Evolutionary conservation across 2,113 vertebrate genomes (phyloP), one percentile per base, ranked within the genome.

Genomic region (Micromys minutus): DNA sequence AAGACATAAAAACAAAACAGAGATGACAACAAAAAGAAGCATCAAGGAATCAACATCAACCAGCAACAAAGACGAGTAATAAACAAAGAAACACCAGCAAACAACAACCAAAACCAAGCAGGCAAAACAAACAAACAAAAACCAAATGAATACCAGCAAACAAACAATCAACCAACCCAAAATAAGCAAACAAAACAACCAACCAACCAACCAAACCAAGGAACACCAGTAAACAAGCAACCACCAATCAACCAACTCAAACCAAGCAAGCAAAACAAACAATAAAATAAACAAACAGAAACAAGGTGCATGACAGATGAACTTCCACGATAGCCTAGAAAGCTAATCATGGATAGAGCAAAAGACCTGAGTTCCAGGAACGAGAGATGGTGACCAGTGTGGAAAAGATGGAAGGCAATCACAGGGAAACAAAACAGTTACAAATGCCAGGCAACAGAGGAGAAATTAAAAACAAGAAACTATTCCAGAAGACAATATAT

Each of bases 1-100:
- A 75, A 29, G 39, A 63, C 26, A 84, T 67, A 42, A 86, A 95
- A 87, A 11, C 63, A 97, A 95, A 52, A 84, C 84, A 65, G 13
- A 15, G 31, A 77, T 13, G 61, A 39, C 2, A n/a, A 94, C 13
- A 57, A 55, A 84, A 95, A 83, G 13, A 52, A 90, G 24, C 0
- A 22, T 26, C 17, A 50, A 0, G 57, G 21, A 74, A 85, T 83
- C 24, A 39, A 90, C 19, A 52, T 10, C 34, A 77, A n/a, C 19
- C 29, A 79, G 5, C 39, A 42, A 45, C 22, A 61, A 71, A n/a
- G 21, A n/a, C 2, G 19, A 71, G 7, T 19, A 21, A 71, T 3
- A n/a, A 71, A 71, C 31, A 11, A 67, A 29, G 3, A 10, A 34
- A 24, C 61, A 63, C 16, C 59, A 59, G 11, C 29, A 31, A 67